phyloP scores from a whole-genome alignment of 2,113 vertebrate genomes.

The Ahaetulla prasina region DNA sequence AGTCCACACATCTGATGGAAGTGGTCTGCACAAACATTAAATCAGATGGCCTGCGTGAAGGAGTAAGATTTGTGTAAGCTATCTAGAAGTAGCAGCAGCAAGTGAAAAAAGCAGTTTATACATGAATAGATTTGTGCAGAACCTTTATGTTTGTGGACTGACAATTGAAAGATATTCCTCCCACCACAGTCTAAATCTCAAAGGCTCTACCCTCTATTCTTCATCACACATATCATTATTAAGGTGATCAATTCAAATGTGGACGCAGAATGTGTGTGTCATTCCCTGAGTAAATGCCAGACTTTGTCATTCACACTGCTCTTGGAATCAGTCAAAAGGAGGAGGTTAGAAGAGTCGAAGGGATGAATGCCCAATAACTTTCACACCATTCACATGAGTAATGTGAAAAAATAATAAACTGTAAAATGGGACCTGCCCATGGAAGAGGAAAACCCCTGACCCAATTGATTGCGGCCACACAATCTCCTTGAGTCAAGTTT shows the following conservation, averaged over 20 bases:
- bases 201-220: background rate
- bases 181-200: background rate
- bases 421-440: background rate
- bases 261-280: background rate
- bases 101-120: background rate
- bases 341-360: background rate
- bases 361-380: background rate
- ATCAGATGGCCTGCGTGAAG: background rate
- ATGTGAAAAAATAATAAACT: background rate
- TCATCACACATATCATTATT: background rate
- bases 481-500: background rate
- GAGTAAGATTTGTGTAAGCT: background rate
- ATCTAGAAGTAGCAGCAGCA: background rate
- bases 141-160: background rate
- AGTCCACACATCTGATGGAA: background rate
- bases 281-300: background rate
- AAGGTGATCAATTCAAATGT: background rate
- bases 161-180: background rate
- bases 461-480: background rate
- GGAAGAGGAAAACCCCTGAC: background rate
- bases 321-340: background rate
- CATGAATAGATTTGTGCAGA: background rate
- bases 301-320: background rate
- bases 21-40: background rate
- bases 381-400: background rate